Conservation (phyloP, 2,113 vertebrate genomes). For the Maylandia zebra region DNA sequence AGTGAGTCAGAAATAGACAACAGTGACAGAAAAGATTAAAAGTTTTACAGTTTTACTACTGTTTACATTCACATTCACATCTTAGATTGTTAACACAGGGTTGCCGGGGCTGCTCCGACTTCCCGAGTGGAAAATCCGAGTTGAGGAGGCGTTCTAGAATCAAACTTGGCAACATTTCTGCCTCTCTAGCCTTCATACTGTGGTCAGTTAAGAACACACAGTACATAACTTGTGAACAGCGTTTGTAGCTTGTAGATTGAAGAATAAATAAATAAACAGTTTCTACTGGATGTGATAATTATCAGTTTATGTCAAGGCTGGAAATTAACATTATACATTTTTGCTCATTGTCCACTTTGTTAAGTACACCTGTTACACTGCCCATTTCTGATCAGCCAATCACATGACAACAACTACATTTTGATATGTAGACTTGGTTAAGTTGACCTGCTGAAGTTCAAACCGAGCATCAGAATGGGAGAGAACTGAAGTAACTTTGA, state of each 20-base stretch:
- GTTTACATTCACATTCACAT: neutral
- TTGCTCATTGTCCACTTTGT: neutral
- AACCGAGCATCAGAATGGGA: neutral
- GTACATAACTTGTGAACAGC: neutral
- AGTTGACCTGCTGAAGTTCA: neutral
- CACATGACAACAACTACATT: neutral
- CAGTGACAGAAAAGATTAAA: neutral
- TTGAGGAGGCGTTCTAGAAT: neutral
- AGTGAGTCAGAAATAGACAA: neutral
- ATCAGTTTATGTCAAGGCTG: neutral
- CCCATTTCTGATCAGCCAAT: neutral
- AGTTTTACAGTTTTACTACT: neutral
- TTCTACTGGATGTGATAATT: neutral
- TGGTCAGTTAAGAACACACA: neutral
- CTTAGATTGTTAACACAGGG: neutral
- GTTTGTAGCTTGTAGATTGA: neutral
- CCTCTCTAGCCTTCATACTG: neutral
- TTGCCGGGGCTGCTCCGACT: rapidly evolving
- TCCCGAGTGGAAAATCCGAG: rapidly evolving
- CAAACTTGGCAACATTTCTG: neutral
- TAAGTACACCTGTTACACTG: neutral
- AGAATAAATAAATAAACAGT: neutral
- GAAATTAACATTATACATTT: neutral
- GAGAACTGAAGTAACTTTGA: neutral
- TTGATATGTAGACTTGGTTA: neutral